Evolutionary conservation across 2,888 invertebrate species (phyloP).

Genomic region (Pristionchus entomophagus): DNA sequence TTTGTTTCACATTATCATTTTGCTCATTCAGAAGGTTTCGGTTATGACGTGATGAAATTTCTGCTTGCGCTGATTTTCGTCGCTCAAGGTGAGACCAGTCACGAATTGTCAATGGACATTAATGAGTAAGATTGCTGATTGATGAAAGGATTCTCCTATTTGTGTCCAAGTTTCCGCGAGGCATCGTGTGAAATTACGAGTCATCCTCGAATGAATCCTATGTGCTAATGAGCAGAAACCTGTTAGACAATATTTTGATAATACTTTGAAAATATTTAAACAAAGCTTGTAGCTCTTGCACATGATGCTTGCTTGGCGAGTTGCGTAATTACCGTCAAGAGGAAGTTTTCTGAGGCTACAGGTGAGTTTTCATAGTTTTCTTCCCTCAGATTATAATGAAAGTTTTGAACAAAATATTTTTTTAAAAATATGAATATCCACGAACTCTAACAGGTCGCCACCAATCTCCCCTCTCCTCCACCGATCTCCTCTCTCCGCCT

Average conservation of each 20-base stretch:
- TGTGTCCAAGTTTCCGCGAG: too few species aligned
- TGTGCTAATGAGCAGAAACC: too few species aligned
- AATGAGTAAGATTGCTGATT: background rate
- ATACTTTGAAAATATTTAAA: too few species aligned
- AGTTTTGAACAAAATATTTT: too few species aligned
- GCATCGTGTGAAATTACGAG: too few species aligned
- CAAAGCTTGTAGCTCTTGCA: background rate
- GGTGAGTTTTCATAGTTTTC: background rate
- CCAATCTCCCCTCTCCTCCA: background rate
- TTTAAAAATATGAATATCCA: too few species aligned
- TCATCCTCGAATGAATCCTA: too few species aligned
- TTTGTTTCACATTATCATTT: background rate
- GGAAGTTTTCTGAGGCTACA: background rate
- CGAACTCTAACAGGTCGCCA: background rate
- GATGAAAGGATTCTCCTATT: too few species aligned
- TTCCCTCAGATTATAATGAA: background rate
- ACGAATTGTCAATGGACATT: background rate
- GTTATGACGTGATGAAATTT: background rate
- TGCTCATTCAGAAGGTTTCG: background rate
- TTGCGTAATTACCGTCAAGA: background rate
- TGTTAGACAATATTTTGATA: too few species aligned
- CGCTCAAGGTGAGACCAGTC: background rate
- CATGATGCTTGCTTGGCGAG: background rate
- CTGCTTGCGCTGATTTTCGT: background rate
- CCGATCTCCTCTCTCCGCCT: slow-evolving; percentile 5